A percentile compares a stretch with the other conserved stretches of the same genome.
Evolutionary conservation across 2,888 invertebrate genomes (phyloP).

Genomic region (Drosophila cyrtoloma): DNA sequence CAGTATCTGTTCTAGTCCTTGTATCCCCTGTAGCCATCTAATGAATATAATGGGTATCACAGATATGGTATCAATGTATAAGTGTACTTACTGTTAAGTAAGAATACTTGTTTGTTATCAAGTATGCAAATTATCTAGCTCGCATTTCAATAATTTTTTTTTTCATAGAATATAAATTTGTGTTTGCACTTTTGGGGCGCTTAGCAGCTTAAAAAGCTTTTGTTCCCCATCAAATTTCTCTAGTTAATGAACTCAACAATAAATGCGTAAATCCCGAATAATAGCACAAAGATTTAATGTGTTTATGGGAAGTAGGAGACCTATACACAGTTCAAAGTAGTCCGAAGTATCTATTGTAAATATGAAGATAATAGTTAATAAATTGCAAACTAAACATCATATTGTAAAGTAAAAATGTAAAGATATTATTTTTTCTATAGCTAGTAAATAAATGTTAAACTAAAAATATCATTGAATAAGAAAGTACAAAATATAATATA

Average conservation of each 20-base stretch:
- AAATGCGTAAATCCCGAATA: neutral
- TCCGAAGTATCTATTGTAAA: neutral
- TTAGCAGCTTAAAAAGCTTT: neutral
- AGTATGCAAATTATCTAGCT: neutral
- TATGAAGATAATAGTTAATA: neutral
- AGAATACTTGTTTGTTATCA: neutral
- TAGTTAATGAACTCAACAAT: neutral
- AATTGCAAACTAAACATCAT: neutral
- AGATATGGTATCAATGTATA: neutral
- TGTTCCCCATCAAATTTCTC: neutral
- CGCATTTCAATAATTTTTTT: neutral
- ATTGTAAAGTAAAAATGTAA: neutral
- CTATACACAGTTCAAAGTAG: neutral
- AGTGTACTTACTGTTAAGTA: neutral
- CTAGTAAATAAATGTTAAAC: neutral
- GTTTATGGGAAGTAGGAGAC: neutral
- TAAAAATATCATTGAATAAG: neutral
- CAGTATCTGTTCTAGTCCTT: slow-evolving; percentile 17
- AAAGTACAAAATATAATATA: neutral
- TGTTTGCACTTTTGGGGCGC: neutral
- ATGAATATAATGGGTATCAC: slow-evolving; percentile 3
- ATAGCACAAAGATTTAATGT: neutral
- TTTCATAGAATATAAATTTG: neutral
- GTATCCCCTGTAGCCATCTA: slow-evolving; percentile 31
- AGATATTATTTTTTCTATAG: neutral